Evolutionary conservation across 2,113 vertebrate species (phyloP), one percentile per base, ranked within the genome.

Genomic region (Dromaius novaehollandiae): DNA sequence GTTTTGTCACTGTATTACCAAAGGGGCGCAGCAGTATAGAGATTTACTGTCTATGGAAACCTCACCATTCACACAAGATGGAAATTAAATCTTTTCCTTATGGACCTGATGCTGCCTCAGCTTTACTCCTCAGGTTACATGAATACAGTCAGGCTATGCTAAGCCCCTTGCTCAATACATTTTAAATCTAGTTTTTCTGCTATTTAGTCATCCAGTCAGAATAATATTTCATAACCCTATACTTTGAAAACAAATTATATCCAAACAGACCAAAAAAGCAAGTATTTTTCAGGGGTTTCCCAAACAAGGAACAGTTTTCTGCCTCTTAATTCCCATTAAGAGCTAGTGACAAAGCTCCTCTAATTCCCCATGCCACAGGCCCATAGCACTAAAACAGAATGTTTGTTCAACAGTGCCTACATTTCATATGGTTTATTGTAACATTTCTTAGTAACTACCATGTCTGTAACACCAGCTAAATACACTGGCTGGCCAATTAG

Each of bases 401-500:
- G 75, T 66, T 94, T 95, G 76, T 91, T 80, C 88, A 91, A 86
- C 58, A 90, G 79, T 93, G 71, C 68, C 79, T 94, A 80, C 82
- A 88, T 88, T 93, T 96, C 82, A 68, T 66, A 82, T 74, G 82
- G 79, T 85, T 93, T 94, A 40, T 80, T 96, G 25, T 44, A 74
- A 83, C 34, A 28, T 77, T 34, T 80, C 79, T 58, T 68, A 46
- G 58, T 63, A 89, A 73, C 64, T 73, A 76, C 19, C 30, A 21
- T 13, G 60, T 36, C 84, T 89, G 40, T 74, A 88, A 88, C 6
- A n/a, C 18, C 88, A 91, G 58, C 64, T 74, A 66, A 86, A 81
- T 0, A 2, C 42, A 74, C 58, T 34, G 60, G 56, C n/a, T 46
- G 55, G 66, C 53, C 75, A 48, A 44, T 88, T 81, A 89, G 25